Base-by-base conservation (phyloP, 1,140 invertebrate genomes). In the Drosophila erecta region DNA sequence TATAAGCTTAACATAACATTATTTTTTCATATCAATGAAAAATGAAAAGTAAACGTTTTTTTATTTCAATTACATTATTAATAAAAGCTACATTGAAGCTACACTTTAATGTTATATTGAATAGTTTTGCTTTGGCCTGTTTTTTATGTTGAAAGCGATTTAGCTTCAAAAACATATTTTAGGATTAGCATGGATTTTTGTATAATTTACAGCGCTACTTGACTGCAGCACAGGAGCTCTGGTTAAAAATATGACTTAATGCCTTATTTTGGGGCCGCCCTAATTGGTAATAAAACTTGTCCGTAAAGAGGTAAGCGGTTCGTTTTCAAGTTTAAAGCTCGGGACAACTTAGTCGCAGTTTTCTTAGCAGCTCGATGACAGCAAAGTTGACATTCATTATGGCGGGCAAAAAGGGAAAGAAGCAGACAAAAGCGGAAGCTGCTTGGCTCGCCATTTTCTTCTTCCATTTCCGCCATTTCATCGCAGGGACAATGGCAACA, bases 321-420 rank as follows among this genome's bases (percentile, higher is more conserved):
- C 58, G 59, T 76, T 75, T 58, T 14, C 59, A 8, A 75, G 40
- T 44, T 53, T 73, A 61, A 81, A 65, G 62, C 30, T 37, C 22
- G 17, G 54, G 14, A 30, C 35, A 76, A 74, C 38, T 40, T 46
- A 47, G 38, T 71, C 46, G 35, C 43, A n/a, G n/a, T 24, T 10
- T 15, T 22, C 38, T 38, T n/a, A 11, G 27, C 30, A 10, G 24
- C 41, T 46, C 40, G 17, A 51, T 47, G 59, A 41, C 64, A 78
- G 59, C 70, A 57, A 79, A 76, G 80, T 83, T 83, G 80, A 83
- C 80, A 84, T 83, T 83, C 80, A 83, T 83, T 83, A 84, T 46
- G 74, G 65, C 24, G 43, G 66, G 37, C 58, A 38, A 40, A 41
- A 30, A 47, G 20, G 27, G 40, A 55, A 15, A 55, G 17, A 40